Conservation (phyloP, 2,888 invertebrate genomes). For the Hermodice carunculata region DNA sequence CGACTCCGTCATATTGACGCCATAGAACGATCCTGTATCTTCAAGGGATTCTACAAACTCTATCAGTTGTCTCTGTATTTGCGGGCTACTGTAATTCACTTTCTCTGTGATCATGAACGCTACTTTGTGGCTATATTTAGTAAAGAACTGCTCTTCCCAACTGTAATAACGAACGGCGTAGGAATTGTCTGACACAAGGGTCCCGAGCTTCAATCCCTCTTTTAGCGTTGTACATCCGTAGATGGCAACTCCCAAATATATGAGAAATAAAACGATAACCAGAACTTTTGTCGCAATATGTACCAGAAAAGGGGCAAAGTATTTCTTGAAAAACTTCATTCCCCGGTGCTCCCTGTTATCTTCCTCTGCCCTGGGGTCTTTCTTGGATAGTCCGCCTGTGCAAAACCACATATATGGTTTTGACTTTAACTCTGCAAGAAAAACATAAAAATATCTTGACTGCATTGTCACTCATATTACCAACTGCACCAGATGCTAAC, state of each 20-base stretch:
- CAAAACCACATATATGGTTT: too few species aligned
- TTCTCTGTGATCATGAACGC: slow-evolving; percentile 12
- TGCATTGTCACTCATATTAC: too few species aligned
- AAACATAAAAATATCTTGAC: too few species aligned
- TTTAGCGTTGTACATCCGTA: slow-evolving; percentile 20
- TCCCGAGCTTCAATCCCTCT: slow-evolving; percentile 19
- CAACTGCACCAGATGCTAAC: too few species aligned
- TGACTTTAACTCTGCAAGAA: too few species aligned
- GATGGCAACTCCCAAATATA: slow-evolving; percentile 19
- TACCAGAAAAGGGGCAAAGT: slow-evolving; percentile 21
- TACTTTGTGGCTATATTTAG: slow-evolving; percentile 17
- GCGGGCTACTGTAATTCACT: slow-evolving; percentile 4
- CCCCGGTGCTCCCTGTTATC: slow-evolving; percentile 9
- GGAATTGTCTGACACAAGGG: slow-evolving; percentile 16
- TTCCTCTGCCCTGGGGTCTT: too few species aligned
- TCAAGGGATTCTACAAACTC: slow-evolving; percentile 12
- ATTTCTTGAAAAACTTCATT: slow-evolving; percentile 24
- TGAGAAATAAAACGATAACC: slow-evolving; percentile 7
- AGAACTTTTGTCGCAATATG: slow-evolving; percentile 12
- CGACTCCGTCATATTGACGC: slow-evolving; percentile 6
- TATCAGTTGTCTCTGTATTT: not conserved
- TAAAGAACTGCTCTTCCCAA: slow-evolving; percentile 18
- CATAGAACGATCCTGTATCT: slow-evolving; percentile 7
- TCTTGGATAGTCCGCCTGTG: too few species aligned
- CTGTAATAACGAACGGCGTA: slow-evolving; percentile 20